Conservation (phyloP, 2,113 vertebrate genomes). For the Amblyornis subalaris region DNA sequence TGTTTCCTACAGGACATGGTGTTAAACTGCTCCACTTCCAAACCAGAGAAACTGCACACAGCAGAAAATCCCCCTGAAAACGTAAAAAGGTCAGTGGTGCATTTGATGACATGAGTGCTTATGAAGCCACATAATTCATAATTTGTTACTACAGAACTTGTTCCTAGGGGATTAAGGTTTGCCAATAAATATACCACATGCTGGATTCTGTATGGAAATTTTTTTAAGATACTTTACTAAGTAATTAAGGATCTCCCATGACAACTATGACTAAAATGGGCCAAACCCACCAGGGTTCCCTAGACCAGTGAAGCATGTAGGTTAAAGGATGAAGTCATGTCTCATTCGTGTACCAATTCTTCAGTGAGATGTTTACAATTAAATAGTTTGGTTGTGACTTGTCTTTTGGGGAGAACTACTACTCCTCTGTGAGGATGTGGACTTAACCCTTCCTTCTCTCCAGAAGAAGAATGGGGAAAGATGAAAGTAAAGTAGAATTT, state of each 20-base stretch:
- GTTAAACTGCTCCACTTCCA: slow-evolving; percentile 55
- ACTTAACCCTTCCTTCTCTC: not conserved
- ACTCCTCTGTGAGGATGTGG: not conserved
- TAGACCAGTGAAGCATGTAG: slow-evolving; percentile 27
- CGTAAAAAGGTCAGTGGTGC: slow-evolving; percentile 65
- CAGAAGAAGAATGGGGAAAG: not conserved
- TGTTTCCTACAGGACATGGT: slow-evolving; percentile 38
- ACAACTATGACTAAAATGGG: slow-evolving; percentile 51
- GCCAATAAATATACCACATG: slow-evolving; percentile 67
- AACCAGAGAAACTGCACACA: slow-evolving; percentile 48
- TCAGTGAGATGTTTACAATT: slow-evolving; percentile 45
- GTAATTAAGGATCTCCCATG: slow-evolving; percentile 59
- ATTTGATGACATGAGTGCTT: slow-evolving; percentile 62
- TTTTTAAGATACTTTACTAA: slow-evolving; percentile 57
- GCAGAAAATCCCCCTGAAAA: slow-evolving; percentile 64
- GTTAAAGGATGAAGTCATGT: slow-evolving; percentile 68
- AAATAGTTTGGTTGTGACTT: slow-evolving; percentile 54
- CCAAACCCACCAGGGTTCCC: slow-evolving; percentile 57
- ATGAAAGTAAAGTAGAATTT: not conserved
- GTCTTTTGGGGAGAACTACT: slow-evolving; percentile 36
- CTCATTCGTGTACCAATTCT: slow-evolving; percentile 44
- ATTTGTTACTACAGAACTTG: slow-evolving; percentile 60
- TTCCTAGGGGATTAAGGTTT: slow-evolving; percentile 54
- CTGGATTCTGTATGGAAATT: slow-evolving; percentile 46
- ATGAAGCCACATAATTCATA: slow-evolving; percentile 67